A percentile compares a stretch with the other conserved stretches of the same genome.
phyloP scores from a whole-genome alignment of 2,888 invertebrate genomes.

The Eumerus sabulonum region DNA sequence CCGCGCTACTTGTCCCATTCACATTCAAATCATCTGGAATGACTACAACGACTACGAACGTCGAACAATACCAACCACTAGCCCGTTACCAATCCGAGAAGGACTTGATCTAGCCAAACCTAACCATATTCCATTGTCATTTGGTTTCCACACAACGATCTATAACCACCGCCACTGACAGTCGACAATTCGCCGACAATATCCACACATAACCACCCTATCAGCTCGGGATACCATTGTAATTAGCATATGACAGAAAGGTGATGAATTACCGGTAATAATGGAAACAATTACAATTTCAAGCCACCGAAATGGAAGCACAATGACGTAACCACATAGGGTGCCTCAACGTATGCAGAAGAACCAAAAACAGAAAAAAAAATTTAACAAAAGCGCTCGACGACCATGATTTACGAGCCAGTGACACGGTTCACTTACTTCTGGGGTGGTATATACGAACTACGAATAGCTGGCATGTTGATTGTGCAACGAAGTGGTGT shows the following conservation, averaged over 20 bases:
- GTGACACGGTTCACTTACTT: slow-evolving; percentile 53
- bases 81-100: slow-evolving; percentile 11
- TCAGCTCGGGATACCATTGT: slow-evolving; percentile 21
- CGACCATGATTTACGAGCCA: slow-evolving; percentile 50
- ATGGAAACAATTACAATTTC: slow-evolving; percentile 65
- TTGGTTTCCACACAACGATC: slow-evolving; percentile 21
- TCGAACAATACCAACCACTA: slow-evolving; percentile 1
- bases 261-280: slow-evolving; percentile 66
- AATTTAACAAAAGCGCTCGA: slow-evolving; percentile 7
- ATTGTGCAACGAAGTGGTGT: slow-evolving; percentile 29
- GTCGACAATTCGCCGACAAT: slow-evolving; percentile 10
- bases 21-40: slow-evolving; percentile 29
- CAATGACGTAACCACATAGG: slow-evolving; percentile 21
- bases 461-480: slow-evolving; percentile 16
- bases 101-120: slow-evolving; percentile 11
- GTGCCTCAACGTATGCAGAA: slow-evolving; percentile 17
- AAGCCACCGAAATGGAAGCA: slow-evolving; percentile 40
- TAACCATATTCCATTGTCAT: slow-evolving; percentile 19
- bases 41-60: slow-evolving; percentile 2
- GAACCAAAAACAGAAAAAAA: too few species aligned
- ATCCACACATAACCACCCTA: slow-evolving; percentile 14
- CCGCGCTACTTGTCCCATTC: not conserved
- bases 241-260: slow-evolving; percentile 68
- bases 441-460: slow-evolving; percentile 54
- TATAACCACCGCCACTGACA: slow-evolving; percentile 21